Evolutionary conservation across 2,113 vertebrate species (phyloP), one percentile per base, ranked within the genome.

Genomic region (Nipponia nippon): DNA sequence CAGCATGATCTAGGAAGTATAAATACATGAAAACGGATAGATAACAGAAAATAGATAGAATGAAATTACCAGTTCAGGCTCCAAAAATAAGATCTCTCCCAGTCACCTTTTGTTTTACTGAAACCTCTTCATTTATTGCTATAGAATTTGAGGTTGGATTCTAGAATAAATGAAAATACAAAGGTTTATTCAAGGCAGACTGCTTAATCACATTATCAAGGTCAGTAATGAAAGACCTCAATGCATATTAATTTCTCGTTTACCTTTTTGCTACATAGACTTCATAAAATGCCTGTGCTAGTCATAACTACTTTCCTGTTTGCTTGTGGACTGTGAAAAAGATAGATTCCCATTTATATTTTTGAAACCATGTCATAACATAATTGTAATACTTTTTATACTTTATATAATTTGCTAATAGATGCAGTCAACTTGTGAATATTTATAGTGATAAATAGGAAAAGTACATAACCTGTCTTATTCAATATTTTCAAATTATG

Each of bases 361-460:
- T 89, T 67, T 76, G 5, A 89, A 95, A 36, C 8, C 6, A 32
- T 52, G 30, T 56, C 3, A 4, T 46, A 69, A 56, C 7, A 7
- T 67, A 75, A 80, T 22, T 59, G 34, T 29, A 90, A 56, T 78
- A 47, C 12, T 67, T 93, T 36, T 8, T 59, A 69, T 50, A 53
- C 26, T 73, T 87, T 29, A 59, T 71, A 15, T 70, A 86, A 78
- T 86, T 80, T 87, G 17, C 22, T 90, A 83, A 61, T 53, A 77
- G 34, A 44, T 49, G n/a, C 36, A 55, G 56, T 71, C 14, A 72
- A 25, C 16, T 95, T 13, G 23, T 56, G 34, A 85, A 88, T 79
- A 76, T 88, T 89, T 96, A 96, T 95, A 96, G 52, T 87, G 73
- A 96, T 91, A 90, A 93, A 95, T 59, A 97, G 55, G 90, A 87